Evolutionary conservation across 2,113 vertebrate genomes (phyloP).

Genomic region (Muscicapa adusta): DNA sequence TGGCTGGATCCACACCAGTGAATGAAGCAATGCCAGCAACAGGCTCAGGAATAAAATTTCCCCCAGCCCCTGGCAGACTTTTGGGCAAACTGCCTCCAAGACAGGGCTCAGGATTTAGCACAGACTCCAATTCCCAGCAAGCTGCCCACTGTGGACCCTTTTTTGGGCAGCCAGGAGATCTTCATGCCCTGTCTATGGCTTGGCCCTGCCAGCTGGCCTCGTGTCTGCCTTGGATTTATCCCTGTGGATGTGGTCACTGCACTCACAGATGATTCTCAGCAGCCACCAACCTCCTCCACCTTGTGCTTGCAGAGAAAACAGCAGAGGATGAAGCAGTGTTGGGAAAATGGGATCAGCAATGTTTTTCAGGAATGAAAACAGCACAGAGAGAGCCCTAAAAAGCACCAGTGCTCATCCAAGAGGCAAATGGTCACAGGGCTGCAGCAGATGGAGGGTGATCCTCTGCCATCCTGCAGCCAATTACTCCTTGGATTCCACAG

Average conservation of each 20-base stretch:
- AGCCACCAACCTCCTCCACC: neutral
- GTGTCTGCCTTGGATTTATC: neutral
- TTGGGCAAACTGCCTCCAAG: neutral
- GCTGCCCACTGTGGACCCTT: neutral
- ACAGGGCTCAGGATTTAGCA: neutral
- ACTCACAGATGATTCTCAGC: neutral
- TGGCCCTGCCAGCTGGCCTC: neutral
- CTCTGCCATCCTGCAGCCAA: neutral
- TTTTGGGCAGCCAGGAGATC: neutral
- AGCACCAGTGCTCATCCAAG: neutral
- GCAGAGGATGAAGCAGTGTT: rapidly evolving
- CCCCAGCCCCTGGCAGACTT: neutral
- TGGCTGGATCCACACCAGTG: neutral
- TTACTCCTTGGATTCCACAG: slow-evolving; percentile 17
- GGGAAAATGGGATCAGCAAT: neutral
- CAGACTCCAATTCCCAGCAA: neutral
- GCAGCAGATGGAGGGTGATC: slow-evolving; percentile 41
- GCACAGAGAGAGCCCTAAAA: neutral
- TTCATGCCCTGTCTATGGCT: neutral
- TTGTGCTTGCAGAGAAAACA: neutral
- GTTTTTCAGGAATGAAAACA: neutral
- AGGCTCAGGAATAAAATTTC: neutral
- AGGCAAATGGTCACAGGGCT: neutral
- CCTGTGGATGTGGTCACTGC: neutral
- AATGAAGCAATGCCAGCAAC: neutral